phyloP scores from a whole-genome alignment of 2,113 vertebrate genomes.

The Phalacrocorax brasilianus region DNA sequence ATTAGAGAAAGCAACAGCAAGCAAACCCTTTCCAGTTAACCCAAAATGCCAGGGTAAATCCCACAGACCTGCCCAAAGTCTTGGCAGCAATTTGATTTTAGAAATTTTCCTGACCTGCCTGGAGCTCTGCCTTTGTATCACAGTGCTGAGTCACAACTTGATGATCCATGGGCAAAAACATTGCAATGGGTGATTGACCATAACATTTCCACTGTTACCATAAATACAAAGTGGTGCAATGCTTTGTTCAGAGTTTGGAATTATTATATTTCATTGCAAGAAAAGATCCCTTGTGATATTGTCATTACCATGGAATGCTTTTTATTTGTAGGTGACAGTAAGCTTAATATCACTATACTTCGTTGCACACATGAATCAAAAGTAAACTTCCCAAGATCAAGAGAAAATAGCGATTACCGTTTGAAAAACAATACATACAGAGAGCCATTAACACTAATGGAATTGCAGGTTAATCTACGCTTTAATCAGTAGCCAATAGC shows the following conservation, averaged over 20 bases:
- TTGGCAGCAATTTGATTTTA: neutral
- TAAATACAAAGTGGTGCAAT: neutral
- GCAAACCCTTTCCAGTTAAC: slow-evolving; percentile 13
- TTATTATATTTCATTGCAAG: neutral
- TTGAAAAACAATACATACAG: neutral
- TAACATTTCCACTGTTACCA: neutral
- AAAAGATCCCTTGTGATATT: neutral
- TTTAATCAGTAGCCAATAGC: neutral
- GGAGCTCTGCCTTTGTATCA: neutral
- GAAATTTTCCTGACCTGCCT: neutral
- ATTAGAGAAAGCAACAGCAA: slow-evolving; percentile 2
- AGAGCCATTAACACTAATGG: neutral
- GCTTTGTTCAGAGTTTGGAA: neutral
- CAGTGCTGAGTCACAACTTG: neutral
- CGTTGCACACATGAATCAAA: neutral
- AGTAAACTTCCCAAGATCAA: neutral
- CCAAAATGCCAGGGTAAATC: neutral
- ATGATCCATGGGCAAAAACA: neutral
- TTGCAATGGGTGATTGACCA: neutral
- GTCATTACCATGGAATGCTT: neutral
- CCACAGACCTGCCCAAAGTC: neutral
- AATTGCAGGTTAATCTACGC: neutral
- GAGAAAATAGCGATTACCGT: neutral
- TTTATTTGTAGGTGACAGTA: neutral
- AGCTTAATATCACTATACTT: neutral